Base-by-base conservation (phyloP, 2,888 invertebrate genomes). In the Octodonta nipae region DNA sequence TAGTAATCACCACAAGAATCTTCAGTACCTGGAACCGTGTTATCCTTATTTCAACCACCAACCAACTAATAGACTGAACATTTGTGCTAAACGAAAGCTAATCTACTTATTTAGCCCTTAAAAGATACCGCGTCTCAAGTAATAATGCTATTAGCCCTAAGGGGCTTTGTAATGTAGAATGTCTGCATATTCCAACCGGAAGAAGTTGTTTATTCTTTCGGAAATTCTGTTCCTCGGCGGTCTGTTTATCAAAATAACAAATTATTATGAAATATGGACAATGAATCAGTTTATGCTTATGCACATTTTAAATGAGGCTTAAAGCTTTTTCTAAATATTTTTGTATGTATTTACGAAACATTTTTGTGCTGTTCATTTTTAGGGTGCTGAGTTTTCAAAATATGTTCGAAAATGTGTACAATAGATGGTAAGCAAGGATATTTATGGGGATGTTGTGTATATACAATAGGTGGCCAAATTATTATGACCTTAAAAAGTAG, bases 191-290 rank as follows among this genome's bases (percentile, higher is more conserved):
- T 31, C 36, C 40, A 39, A 41, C 44, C 45, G 45, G 45, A 46
- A 46, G 45, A 41, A 35, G 37, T 38, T 44, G 44, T 44, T 44
- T 42, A 43, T 40, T 36, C 38, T 36, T 34, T 39, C 38, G 40
- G 42, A 36, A 41, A 43, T 35, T 34, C 36, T 36, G 30, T 35
- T 43, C 35, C 37, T 37, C 22, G 36, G 40, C 40, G 41, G 39
- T 35, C 34, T 42, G 44, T 47, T 48, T 46, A 46, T 43, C 36
- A 36, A 42, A 44, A 49, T 44, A 44, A 41, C 41, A 49, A 4
- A n/a, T 44, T 47, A 45, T 43, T 44, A 41, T 44, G 43, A 43
- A 42, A 34, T 37, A 33, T 34, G 16, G 15, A 40, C 42, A 43
- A 44, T 36, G 37, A 33, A 35, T 37, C 30, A 40, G 37, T 38